These are phyloP conservation scores for Leptogaster cylindrica DNA, from an alignment of 2,888 invertebrate genomes.

Conservation along the genomic window DNA sequence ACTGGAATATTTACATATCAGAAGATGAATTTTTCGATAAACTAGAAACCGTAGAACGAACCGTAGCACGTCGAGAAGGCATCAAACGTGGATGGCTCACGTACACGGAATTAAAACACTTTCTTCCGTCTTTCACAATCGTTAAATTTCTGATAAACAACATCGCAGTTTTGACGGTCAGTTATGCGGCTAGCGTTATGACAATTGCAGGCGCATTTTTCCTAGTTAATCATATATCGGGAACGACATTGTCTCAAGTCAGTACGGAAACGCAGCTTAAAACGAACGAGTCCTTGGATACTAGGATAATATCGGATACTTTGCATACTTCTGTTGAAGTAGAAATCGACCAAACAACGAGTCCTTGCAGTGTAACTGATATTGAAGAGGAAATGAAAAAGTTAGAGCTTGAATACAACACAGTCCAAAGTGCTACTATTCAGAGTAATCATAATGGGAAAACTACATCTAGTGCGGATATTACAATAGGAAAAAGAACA, in stretches of 20 bases:
- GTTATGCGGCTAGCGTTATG: slow-evolving; percentile 61
- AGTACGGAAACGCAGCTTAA: slow-evolving; percentile 10
- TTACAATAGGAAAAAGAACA: slow-evolving; percentile 43
- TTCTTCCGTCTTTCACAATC: slow-evolving; percentile 58
- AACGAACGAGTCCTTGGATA: neutral
- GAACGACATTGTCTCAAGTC: slow-evolving; percentile 59
- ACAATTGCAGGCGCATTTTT: slow-evolving; percentile 62
- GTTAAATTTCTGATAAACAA: slow-evolving; percentile 58
- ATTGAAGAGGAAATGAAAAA: slow-evolving; percentile 57
- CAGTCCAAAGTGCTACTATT: slow-evolving; percentile 51
- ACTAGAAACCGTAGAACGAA: slow-evolving; percentile 72
- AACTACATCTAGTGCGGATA: slow-evolving; percentile 52
- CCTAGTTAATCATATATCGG: slow-evolving; percentile 64
- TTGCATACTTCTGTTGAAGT: neutral
- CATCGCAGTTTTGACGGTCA: slow-evolving; percentile 57
- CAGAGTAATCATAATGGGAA: too few relatives aligned
- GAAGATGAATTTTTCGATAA: slow-evolving; percentile 77
- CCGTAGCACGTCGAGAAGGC: slow-evolving; percentile 77
- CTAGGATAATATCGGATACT: neutral
- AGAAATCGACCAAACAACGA: slow-evolving; percentile 39
- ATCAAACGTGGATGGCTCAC: slow-evolving; percentile 79
- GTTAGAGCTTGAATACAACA: slow-evolving; percentile 54
- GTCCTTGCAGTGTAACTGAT: slow-evolving; percentile 52
- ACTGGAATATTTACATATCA: slow-evolving; percentile 86
- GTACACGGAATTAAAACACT: slow-evolving; percentile 75